phyloP scores from a whole-genome alignment of 2,888 invertebrate species.

The Piscicola geometra region DNA sequence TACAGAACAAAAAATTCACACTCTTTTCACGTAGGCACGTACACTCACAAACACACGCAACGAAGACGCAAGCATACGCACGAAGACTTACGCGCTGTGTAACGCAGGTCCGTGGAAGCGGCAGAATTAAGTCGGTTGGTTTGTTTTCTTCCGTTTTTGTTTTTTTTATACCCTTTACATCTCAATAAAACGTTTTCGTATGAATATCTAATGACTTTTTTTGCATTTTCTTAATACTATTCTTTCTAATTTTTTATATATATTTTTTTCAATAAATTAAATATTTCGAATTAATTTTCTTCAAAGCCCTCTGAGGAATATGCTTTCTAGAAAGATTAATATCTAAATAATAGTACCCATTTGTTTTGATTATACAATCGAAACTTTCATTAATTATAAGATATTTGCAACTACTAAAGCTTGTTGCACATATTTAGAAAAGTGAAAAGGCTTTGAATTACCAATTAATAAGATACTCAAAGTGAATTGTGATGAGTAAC shows the following conservation, averaged over 20 bases:
- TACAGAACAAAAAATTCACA: neutral
- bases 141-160: slow-evolving; percentile 18
- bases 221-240: neutral
- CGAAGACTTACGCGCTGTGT: slow-evolving; percentile 16
- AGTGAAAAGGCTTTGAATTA: no score
- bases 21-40: neutral
- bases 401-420: no score
- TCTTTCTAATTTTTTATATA: neutral
- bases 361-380: no score
- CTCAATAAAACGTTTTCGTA: slow-evolving; percentile 18
- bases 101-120: slow-evolving; percentile 14
- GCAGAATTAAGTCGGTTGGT: slow-evolving; percentile 16
- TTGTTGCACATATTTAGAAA: no score
- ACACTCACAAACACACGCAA: neutral
- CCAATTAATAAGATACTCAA: no score
- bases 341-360: neutral
- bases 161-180: slow-evolving; percentile 17
- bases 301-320: slow-evolving; percentile 2
- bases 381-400: no score
- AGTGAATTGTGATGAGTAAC: no score
- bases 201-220: slow-evolving; percentile 15
- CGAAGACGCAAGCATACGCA: slow-evolving; percentile 12
- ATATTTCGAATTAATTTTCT: slow-evolving; percentile 9
- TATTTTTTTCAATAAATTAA: neutral
- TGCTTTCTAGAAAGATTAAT: neutral